Base-by-base conservation (phyloP, 1,140 invertebrate species). In the Aphelenchoides avenae region DNA sequence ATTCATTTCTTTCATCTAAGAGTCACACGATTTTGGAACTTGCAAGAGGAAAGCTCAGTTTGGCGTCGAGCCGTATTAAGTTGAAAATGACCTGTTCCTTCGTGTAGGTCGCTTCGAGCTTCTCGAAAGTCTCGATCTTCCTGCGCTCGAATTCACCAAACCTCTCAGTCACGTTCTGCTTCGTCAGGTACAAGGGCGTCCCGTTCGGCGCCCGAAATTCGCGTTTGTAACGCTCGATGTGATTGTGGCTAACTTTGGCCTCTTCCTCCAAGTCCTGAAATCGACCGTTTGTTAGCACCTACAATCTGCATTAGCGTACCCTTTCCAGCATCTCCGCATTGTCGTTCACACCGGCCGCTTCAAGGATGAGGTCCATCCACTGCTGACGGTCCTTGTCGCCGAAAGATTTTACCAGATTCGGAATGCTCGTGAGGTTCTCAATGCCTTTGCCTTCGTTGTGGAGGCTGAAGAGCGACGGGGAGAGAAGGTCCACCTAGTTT, bases 1-100 rank as follows among this genome's bases (percentile, higher is more conserved):
- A 37, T 70, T 71, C 36, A 71, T 31, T 26, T 70, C 57, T 27
- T 52, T 22, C 22, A 58, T 26, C 56, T 58, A 27, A 66, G 64
- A 26, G 18, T 15, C 4, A 6, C 11, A 18, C 20, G 9, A 30
- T 1, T 11, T 9, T 52, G 9, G 15, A 7, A 11, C 20, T 52
- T 15, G 11, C 11, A 22, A 13, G 37, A 34, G n/a, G 13, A 20
- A n/a, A 20, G 9, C 15, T 41, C 18, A 18, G 7, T 6, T 6
- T 6, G 41, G 15, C 41, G 15, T 20, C 7, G 9, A 11, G 7
- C 41, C 15, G 15, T n/a, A n/a, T n/a, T n/a, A n/a, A n/a, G n/a
- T n/a, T n/a, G 30, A 7, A 20, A 13, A 11, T 26, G 56, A 66
- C 64, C 58, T 69, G 66, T 36, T 70, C 48, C 13, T 66, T 26